phyloP scores from a whole-genome alignment of 2,797 vertebrate genomes.

The Muraenolepis orangiensis region DNA sequence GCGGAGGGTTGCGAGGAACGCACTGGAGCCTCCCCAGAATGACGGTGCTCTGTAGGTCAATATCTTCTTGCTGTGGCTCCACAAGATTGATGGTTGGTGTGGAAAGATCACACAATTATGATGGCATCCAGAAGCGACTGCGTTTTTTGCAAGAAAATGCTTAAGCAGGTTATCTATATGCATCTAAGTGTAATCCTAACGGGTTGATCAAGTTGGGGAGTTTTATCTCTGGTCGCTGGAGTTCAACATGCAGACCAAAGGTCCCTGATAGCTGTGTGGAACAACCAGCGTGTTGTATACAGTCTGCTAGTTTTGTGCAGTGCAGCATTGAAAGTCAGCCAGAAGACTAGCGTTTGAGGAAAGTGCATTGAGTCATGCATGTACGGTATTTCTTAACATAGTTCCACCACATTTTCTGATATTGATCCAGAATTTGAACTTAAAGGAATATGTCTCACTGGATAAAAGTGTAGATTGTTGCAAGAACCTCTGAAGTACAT shows the following conservation, averaged over 20 bases:
- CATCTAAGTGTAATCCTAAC: neutral
- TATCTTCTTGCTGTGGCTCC: neutral
- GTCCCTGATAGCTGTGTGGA: slow-evolving; percentile 24
- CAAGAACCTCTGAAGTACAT: neutral
- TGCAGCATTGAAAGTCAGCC: neutral
- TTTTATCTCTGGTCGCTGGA: slow-evolving; percentile 1
- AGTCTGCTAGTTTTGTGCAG: neutral
- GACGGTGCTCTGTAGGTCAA: neutral
- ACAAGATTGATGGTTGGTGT: neutral
- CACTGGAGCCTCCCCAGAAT: neutral
- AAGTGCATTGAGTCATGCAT: neutral
- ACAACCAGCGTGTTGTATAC: slow-evolving; percentile 12
- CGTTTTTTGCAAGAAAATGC: neutral
- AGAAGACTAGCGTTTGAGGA: neutral
- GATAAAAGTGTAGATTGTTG: neutral
- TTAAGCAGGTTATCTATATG: too few relatives aligned
- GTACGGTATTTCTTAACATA: neutral
- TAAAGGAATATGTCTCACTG: neutral
- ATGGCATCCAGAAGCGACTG: neutral
- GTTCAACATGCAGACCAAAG: slow-evolving; percentile 23
- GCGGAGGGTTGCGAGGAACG: neutral
- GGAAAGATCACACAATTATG: neutral
- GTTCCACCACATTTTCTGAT: neutral
- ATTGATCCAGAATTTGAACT: neutral
- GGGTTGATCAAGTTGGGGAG: neutral